A percentile compares a stretch with the other conserved stretches of the same genome.
Conservation (phyloP, 2,888 invertebrate genomes). For the Odontothrips loti region DNA sequence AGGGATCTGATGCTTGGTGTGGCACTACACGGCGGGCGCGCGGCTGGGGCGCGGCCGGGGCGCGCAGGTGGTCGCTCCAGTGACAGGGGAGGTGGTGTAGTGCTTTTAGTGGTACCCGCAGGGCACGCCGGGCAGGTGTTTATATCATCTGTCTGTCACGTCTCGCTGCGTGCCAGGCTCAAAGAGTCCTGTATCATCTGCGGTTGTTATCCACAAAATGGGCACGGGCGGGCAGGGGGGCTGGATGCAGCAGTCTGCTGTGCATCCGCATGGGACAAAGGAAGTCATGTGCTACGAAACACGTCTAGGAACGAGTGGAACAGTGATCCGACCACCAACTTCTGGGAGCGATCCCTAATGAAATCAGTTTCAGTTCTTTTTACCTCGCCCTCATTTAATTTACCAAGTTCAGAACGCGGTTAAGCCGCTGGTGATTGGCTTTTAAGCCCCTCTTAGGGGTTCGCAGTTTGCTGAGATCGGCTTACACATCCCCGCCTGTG, state of each 20-base stretch:
- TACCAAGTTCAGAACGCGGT: neutral
- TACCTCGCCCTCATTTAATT: neutral
- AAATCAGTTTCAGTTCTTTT: neutral
- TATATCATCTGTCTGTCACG: slow-evolving; percentile 13
- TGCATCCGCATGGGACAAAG: no score
- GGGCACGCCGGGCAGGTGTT: slow-evolving; percentile 14
- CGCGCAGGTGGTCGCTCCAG: neutral
- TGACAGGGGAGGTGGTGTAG: neutral
- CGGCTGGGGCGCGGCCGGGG: no score
- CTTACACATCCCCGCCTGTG: neutral
- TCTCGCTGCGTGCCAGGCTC: neutral
- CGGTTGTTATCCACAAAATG: neutral
- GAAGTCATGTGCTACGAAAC: no score
- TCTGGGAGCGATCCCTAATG: no score
- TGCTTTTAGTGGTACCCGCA: neutral
- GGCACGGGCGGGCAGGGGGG: neutral
- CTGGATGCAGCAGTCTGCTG: neutral
- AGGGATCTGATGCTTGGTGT: neutral
- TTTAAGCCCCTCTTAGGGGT: neutral
- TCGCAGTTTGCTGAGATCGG: neutral
- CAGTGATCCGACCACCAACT: no score
- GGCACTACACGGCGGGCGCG: neutral
- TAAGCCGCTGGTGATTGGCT: neutral
- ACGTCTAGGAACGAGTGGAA: no score
- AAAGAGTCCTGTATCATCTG: no score